Conservation (phyloP, 2,113 vertebrate species). For the Psophia crepitans region DNA sequence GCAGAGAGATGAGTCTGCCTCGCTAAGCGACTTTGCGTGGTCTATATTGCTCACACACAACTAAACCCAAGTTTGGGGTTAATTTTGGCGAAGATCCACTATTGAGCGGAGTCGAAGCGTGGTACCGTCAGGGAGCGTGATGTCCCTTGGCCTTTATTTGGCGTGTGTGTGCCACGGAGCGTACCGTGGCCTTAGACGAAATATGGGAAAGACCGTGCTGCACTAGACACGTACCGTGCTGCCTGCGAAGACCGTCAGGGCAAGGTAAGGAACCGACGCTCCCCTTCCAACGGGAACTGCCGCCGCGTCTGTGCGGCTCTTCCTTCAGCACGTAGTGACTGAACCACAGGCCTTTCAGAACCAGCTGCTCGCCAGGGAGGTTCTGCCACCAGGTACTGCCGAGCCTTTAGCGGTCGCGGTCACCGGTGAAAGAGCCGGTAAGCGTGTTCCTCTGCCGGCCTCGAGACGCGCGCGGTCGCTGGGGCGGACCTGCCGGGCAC, state of each 20-base stretch:
- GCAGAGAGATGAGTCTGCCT: neutral
- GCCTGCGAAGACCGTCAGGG: neutral
- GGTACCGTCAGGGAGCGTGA: neutral
- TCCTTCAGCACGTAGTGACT: neutral
- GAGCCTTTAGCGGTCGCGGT: neutral
- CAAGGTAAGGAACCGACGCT: neutral
- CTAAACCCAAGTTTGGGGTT: neutral
- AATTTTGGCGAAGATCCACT: neutral
- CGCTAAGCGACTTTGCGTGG: neutral
- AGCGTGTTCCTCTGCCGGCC: neutral
- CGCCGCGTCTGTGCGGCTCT: neutral
- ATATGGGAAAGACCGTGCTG: neutral
- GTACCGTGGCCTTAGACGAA: neutral
- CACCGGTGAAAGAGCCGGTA: rapidly evolving
- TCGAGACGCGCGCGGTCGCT: too few relatives aligned
- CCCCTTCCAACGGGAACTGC: neutral
- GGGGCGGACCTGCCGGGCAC: neutral
- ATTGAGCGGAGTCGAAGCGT: rapidly evolving
- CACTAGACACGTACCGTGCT: rapidly evolving
- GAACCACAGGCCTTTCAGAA: neutral
- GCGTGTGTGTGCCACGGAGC: neutral
- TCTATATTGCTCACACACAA: neutral
- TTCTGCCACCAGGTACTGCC: neutral
- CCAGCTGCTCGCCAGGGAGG: neutral
- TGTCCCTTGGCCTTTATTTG: neutral